Percentiles rank a stretch among this genome's conserved stretches.
Evolutionary conservation across 2,888 invertebrate genomes (phyloP).

Genomic region (Meteorus cinctellus): DNA sequence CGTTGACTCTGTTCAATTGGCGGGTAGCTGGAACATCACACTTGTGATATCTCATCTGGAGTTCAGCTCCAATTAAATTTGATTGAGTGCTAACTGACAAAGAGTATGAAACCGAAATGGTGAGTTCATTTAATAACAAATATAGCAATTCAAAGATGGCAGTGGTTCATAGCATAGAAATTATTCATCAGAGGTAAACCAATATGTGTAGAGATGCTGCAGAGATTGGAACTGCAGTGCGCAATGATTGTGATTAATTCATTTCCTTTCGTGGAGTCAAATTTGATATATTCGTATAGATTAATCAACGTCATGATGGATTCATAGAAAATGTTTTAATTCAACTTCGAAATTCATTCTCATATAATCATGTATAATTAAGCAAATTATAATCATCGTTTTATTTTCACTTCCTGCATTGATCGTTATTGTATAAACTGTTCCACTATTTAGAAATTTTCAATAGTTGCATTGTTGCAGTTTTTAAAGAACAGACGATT

Average conservation of each 20-base stretch:
- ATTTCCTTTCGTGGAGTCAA: too few relatives aligned
- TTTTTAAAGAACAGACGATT: not conserved
- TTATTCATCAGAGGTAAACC: constrained; percentile 14
- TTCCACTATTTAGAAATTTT: not conserved
- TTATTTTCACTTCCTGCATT: too few relatives aligned
- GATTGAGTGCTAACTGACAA: constrained; percentile 45
- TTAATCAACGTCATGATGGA: too few relatives aligned
- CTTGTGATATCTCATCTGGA: not conserved
- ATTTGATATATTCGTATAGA: too few relatives aligned
- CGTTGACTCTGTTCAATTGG: not conserved
- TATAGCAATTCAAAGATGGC: constrained; percentile 60
- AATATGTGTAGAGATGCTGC: constrained; percentile 55
- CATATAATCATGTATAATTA: too few relatives aligned
- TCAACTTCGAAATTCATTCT: too few relatives aligned
- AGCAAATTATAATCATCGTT: too few relatives aligned
- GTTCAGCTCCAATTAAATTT: not conserved
- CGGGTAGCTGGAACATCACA: not conserved
- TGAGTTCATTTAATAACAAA: constrained; percentile 55
- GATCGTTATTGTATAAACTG: not conserved
- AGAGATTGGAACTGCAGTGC: constrained; percentile 26
- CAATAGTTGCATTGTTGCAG: not conserved
- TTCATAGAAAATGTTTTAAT: too few relatives aligned
- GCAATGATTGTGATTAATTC: not conserved
- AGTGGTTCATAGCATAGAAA: constrained; percentile 58
- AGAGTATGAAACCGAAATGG: constrained; percentile 63